Conservation (phyloP, 2,113 vertebrate genomes). For the Parotia lawesii region DNA sequence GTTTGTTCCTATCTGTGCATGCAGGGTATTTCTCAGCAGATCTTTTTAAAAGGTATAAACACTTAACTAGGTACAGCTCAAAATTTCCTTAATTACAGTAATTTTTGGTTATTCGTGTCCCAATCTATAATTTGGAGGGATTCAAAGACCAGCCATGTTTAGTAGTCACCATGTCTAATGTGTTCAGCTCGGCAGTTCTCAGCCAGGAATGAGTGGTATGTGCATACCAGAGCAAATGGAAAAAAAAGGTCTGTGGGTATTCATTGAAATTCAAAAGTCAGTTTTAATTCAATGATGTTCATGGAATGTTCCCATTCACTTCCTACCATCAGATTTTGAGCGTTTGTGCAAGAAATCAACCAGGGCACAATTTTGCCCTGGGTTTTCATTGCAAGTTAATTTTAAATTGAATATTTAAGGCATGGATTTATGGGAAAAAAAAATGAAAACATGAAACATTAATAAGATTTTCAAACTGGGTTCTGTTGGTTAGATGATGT, state of each 20-base stretch:
- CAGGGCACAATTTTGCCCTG: neutral
- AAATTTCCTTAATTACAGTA: neutral
- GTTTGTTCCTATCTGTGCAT: neutral
- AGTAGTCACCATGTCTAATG: constrained; percentile 27
- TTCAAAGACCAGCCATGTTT: constrained; percentile 1
- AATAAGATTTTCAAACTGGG: neutral
- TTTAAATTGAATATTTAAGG: neutral
- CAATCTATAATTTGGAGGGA: neutral
- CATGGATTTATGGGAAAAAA: neutral
- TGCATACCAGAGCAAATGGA: constrained; percentile 1
- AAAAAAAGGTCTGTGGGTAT: neutral
- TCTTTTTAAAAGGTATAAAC: neutral
- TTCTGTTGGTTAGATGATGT: neutral
- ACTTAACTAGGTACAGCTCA: neutral
- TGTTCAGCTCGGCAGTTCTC: neutral
- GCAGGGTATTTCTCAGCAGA: neutral
- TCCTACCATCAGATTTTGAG: neutral
- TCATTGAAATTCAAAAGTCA: constrained; percentile 11
- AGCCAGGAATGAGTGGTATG: constrained; percentile 48
- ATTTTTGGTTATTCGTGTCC: neutral
- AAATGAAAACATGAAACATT: neutral
- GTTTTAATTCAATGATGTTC: neutral
- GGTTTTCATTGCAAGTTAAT: neutral
- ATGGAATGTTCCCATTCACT: neutral
- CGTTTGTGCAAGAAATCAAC: neutral